Evolutionary conservation across 2,113 vertebrate species (phyloP).

Genomic region (Rhinolophus ferrumequinum): DNA sequence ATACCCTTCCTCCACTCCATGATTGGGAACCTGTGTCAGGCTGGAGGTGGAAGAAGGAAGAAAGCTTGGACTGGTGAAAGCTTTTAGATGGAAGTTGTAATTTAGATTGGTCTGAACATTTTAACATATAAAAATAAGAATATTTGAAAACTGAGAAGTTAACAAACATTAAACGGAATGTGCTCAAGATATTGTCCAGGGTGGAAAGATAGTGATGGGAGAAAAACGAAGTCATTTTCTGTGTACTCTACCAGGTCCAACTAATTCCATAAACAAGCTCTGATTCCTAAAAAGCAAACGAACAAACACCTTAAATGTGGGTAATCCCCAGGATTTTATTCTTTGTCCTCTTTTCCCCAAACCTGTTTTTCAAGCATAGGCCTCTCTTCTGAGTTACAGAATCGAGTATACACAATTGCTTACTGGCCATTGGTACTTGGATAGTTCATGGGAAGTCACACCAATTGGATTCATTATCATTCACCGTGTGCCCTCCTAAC

Average conservation of each 20-base stretch:
- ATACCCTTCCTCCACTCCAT: neutral
- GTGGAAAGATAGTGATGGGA: neutral
- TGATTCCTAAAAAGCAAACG: neutral
- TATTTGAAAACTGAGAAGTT: neutral
- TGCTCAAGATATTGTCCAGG: neutral
- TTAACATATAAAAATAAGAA: neutral
- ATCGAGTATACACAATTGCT: neutral
- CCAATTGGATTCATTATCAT: neutral
- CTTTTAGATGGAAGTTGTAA: neutral
- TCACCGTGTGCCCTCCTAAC: neutral
- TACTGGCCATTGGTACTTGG: neutral
- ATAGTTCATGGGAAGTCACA: neutral
- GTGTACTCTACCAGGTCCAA: neutral
- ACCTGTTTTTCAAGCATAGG: neutral
- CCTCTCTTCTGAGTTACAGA: neutral
- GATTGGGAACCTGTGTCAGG: neutral
- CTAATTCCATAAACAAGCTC: neutral
- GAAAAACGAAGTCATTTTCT: constrained; percentile 11
- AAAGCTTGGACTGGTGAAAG: neutral
- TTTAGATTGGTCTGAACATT: neutral
- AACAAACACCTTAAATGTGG: neutral
- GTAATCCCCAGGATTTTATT: neutral
- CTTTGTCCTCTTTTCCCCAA: neutral
- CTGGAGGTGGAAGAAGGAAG: neutral
- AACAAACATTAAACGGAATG: neutral